Percentiles rank a stretch among this genome's conserved stretches.
Evolutionary conservation across 2,888 invertebrate genomes (phyloP).

Genomic region (Toxonevra muliebris): DNA sequence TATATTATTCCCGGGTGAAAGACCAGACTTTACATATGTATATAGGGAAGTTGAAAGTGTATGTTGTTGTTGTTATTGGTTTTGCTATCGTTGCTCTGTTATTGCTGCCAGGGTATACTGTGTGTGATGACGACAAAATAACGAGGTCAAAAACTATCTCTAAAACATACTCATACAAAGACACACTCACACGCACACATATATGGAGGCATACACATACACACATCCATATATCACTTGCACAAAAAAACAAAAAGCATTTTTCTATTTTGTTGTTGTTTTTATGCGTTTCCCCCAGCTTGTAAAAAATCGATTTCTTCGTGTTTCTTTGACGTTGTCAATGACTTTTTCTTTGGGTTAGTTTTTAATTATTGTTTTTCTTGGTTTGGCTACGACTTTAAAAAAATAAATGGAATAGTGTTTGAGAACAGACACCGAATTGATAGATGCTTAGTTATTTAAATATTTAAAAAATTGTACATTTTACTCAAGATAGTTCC

Average conservation of each 20-base stretch:
- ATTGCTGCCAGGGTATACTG: slow-evolving; percentile 19
- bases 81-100: slow-evolving; percentile 13
- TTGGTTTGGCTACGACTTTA: too few species aligned
- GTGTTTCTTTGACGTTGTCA: slow-evolving; percentile 18
- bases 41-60: slow-evolving; percentile 2
- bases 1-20: slow-evolving; percentile 26
- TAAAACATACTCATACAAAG: slow-evolving; percentile 13
- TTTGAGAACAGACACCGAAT: too few species aligned
- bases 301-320: slow-evolving; percentile 36
- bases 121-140: slow-evolving; percentile 42
- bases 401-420: too few species aligned
- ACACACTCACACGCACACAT: slow-evolving; percentile 19
- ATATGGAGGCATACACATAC: slow-evolving; percentile 15
- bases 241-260: slow-evolving; percentile 8
- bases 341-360: slow-evolving; percentile 15
- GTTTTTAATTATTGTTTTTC: background rate
- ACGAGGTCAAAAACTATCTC: slow-evolving; percentile 59
- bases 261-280: slow-evolving; percentile 22
- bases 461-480: too few species aligned
- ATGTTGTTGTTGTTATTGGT: slow-evolving; percentile 20
- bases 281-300: slow-evolving; percentile 32
- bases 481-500: too few species aligned
- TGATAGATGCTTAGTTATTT: too few species aligned
- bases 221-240: slow-evolving; percentile 26
- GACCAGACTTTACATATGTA: slow-evolving; percentile 22